Base-by-base conservation (phyloP, 1,140 invertebrate species). In the Subanguina moxae region DNA sequence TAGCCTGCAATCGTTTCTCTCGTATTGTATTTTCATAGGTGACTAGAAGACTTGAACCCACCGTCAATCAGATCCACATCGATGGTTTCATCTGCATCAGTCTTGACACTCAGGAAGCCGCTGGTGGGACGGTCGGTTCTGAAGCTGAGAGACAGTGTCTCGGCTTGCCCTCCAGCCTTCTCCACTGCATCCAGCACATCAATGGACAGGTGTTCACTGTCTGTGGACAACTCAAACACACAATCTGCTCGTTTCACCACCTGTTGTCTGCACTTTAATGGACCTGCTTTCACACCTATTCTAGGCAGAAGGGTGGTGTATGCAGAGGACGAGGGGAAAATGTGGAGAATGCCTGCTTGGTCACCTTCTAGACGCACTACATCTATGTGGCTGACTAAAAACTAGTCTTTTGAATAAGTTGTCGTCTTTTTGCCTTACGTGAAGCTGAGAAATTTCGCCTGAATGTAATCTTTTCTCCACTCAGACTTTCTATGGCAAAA, bases 1-100 rank as follows among this genome's bases (percentile, higher is more conserved):
- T 59, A 59, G 13, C 57, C 57, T 59, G 43, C 15, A 59, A 59
- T 15, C 15, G 45, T 46, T 46, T 46, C 15, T 15, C n/a, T n/a
- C n/a, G n/a, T n/a, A n/a, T n/a, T n/a, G n/a, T n/a, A n/a, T n/a
- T n/a, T n/a, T n/a, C n/a, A n/a, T n/a, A n/a, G n/a, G n/a, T n/a
- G n/a, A n/a, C n/a, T n/a, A n/a, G n/a, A n/a, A n/a, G n/a, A n/a
- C n/a, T n/a, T n/a, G n/a, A 15, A 15, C 45, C 21, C 45, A 46
- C 45, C 45, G 45, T 46, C 45, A 21, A 46, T 46, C 15, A 46
- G 45, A 46, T 46, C 21, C 15, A 46, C 45, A 21, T 21, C 15
- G 21, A 46, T 46, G 15, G 45, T 15, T 21, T 46, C 45, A 21
- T 21, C 45, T 15, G 45, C 45, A 15, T 15, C 15, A 15, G 45